phyloP scores from a whole-genome alignment of 2,888 invertebrate genomes.

The Drosophila birchii region DNA sequence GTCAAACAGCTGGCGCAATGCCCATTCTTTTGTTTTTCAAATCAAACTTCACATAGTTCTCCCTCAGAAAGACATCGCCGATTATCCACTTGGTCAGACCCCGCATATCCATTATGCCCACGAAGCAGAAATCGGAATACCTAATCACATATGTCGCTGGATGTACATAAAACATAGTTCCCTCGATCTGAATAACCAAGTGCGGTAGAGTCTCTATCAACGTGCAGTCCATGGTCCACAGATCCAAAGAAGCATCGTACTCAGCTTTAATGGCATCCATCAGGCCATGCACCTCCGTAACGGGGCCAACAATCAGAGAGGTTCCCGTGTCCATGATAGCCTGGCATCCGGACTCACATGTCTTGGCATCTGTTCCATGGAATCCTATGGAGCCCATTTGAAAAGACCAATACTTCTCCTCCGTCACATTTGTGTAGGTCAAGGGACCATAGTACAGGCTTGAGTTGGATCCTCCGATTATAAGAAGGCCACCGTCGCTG shows the following conservation, averaged over 20 bases:
- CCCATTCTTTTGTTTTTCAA: slow-evolving; percentile 22
- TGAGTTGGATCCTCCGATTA: slow-evolving; percentile 36
- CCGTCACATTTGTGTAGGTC: slow-evolving; percentile 32
- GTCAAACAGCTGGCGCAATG: slow-evolving; percentile 25
- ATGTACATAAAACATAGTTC: slow-evolving; percentile 15
- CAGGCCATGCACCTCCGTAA: slow-evolving; percentile 7
- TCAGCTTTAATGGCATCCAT: slow-evolving; percentile 10
- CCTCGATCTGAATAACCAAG: slow-evolving; percentile 7
- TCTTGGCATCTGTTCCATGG: background rate
- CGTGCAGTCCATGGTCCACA: slow-evolving; percentile 21
- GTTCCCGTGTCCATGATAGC: slow-evolving; percentile 43
- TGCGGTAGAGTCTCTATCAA: slow-evolving; percentile 5
- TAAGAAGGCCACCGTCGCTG: slow-evolving; percentile 20
- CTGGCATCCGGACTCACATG: slow-evolving; percentile 8
- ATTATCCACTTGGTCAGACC: slow-evolving; percentile 37
- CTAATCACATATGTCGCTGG: slow-evolving; percentile 35
- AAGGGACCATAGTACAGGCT: slow-evolving; percentile 28
- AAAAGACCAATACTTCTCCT: slow-evolving; percentile 34
- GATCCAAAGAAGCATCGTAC: slow-evolving; percentile 10
- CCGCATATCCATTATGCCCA: slow-evolving; percentile 35
- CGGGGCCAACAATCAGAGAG: slow-evolving; percentile 35
- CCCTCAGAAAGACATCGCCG: slow-evolving; percentile 36
- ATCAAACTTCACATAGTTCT: slow-evolving; percentile 40
- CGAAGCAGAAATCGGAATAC: slow-evolving; percentile 16
- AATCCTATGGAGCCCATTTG: slow-evolving; percentile 18